phyloP scores from a whole-genome alignment of 2,113 vertebrate genomes.

The Tylochromis polylepis region DNA sequence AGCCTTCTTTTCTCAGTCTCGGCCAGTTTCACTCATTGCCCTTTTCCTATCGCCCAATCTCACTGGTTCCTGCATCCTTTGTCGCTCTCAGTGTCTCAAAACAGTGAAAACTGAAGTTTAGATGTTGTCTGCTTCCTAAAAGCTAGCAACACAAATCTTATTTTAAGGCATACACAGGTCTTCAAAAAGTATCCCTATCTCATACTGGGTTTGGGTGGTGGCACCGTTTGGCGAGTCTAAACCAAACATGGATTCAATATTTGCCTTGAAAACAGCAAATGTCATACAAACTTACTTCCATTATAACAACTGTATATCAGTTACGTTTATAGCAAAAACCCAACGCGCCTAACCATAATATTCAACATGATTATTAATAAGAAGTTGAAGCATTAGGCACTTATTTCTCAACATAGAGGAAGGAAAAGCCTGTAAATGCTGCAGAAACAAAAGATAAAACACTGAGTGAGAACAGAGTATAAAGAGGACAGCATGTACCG shows the following conservation, averaged over 20 bases:
- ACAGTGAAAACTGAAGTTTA: not conserved
- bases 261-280: too few species aligned
- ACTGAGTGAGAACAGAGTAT: not conserved
- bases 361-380: not conserved
- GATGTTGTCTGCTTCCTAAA: fast-evolving
- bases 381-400: not conserved
- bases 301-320: not conserved
- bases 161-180: not conserved
- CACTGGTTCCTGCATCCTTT: not conserved
- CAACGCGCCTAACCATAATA: fast-evolving
- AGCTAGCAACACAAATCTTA: not conserved
- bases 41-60: not conserved
- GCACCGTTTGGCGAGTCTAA: too few species aligned
- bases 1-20: not conserved
- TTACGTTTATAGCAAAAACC: not conserved
- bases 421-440: not conserved
- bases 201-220: not conserved
- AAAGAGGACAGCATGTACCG: not conserved
- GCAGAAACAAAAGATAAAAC: not conserved
- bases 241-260: too few species aligned
- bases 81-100: not conserved
- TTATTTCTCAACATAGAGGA: not conserved
- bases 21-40: not conserved
- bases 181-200: not conserved
- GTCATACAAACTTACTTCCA: not conserved